Percentiles rank a stretch among this genome's conserved stretches.
phyloP scores from a whole-genome alignment of 1,140 invertebrate species.

The Diorhabda carinulata region DNA sequence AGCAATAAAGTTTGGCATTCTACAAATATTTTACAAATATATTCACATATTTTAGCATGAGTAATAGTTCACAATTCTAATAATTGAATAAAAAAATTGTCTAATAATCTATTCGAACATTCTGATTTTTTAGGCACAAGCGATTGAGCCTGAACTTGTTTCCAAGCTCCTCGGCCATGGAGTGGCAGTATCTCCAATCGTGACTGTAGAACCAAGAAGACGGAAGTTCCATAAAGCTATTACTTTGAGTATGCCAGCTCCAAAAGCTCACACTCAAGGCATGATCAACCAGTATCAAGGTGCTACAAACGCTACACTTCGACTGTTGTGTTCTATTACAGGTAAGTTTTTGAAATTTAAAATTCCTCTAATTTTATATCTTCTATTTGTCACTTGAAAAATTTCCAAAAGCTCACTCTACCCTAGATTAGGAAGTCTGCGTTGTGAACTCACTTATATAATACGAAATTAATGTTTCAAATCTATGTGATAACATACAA shows the following conservation, averaged over 20 bases:
- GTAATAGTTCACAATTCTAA: too few species aligned
- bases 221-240: conserved; percentile 97
- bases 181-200: conserved; percentile 89
- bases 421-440: too few species aligned
- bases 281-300: conserved; percentile 87
- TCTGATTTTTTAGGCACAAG: conserved; percentile 70
- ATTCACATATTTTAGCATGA: too few species aligned
- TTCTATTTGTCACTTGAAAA: too few species aligned
- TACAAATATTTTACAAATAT: too few species aligned
- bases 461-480: too few species aligned
- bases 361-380: too few species aligned
- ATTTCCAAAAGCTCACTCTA: too few species aligned
- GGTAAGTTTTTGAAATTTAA: conserved; percentile 55
- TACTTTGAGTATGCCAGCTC: conserved; percentile 91
- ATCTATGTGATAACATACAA: too few species aligned
- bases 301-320: conserved; percentile 70
- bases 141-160: conserved; percentile 77
- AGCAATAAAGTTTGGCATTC: not conserved
- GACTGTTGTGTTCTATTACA: conserved; percentile 91
- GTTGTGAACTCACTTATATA: too few species aligned
- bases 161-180: conserved; percentile 81
- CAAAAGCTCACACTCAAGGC: conserved; percentile 77
- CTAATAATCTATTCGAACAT: not conserved
- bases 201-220: conserved; percentile 92
- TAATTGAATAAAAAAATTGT: too few species aligned